phyloP scores from a whole-genome alignment of 37 sponge, comb jelly and placozoan species.

The Ianthella basta region DNA sequence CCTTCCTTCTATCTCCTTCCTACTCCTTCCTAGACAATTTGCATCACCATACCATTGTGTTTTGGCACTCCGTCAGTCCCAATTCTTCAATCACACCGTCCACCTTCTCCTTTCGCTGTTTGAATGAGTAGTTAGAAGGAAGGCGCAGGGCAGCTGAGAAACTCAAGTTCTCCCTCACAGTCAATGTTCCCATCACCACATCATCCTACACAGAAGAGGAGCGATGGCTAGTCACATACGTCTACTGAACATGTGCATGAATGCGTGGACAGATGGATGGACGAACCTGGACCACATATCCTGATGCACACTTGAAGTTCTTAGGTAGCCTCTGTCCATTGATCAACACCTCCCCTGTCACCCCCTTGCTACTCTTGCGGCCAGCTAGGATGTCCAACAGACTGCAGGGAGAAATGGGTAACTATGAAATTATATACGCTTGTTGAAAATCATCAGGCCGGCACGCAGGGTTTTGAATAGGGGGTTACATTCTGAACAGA shows the following conservation, averaged over 20 bases:
- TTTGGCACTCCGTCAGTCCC: conserved; percentile 51
- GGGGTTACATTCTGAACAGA: no score
- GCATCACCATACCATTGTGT: conserved; percentile 79
- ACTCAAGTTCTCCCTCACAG: conserved; percentile 77
- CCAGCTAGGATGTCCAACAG: conserved; percentile 78
- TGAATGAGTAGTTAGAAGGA: conserved; percentile 33
- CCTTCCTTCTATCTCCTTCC: no score
- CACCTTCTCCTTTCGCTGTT: conserved; percentile 64
- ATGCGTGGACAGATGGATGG: conserved; percentile 22
- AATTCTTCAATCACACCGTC: conserved; percentile 74
- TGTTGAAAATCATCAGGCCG: no score
- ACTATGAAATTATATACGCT: no score
- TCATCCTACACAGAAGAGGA: conserved; percentile 64
- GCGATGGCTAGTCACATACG: not conserved
- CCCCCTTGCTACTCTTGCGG: conserved; percentile 42
- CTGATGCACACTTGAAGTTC: conserved; percentile 66
- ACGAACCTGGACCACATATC: conserved; percentile 71
- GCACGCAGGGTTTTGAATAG: no score
- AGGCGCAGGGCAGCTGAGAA: conserved; percentile 88
- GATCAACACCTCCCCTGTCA: conserved; percentile 53
- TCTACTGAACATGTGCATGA: conserved; percentile 6
- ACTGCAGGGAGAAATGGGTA: conserved; percentile 22
- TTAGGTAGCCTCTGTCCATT: conserved; percentile 54
- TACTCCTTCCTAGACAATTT: no score
- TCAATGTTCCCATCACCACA: conserved; percentile 82